Evolutionary conservation across 2,888 invertebrate genomes (phyloP).

Genomic region (Nebria brevicollis): DNA sequence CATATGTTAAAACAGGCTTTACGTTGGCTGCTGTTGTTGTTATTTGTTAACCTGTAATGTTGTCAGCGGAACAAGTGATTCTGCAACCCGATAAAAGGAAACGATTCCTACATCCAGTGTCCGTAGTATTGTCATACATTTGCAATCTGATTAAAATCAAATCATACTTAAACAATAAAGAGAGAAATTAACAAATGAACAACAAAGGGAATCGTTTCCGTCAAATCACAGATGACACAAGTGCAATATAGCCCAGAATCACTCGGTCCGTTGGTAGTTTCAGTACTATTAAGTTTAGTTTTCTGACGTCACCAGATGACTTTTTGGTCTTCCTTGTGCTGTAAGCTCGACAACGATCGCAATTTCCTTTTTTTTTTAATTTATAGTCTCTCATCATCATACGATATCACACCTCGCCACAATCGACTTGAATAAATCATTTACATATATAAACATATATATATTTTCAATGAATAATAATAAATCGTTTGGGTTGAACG

Average conservation of each 20-base stretch:
- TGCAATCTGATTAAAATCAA: too few species aligned
- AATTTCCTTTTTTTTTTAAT: conserved; percentile 35
- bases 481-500: neutral
- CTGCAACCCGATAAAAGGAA: conserved; percentile 1
- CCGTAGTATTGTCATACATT: conserved; percentile 3
- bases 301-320: conserved; percentile 62
- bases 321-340: conserved; percentile 62
- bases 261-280: neutral
- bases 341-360: conserved; percentile 61
- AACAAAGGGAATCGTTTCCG: conserved; percentile 17
- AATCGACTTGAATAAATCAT: conserved; percentile 9
- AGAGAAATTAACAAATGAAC: neutral
- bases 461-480: conserved; percentile 7
- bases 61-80: conserved; percentile 17
- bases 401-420: conserved; percentile 10
- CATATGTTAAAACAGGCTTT: conserved; percentile 61
- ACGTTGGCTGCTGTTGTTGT: conserved; percentile 64
- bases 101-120: conserved; percentile 35
- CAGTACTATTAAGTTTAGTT: conserved; percentile 59
- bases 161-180: too few species aligned
- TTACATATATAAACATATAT: neutral
- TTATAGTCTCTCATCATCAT: neutral
- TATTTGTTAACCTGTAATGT: conserved; percentile 58
- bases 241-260: conserved; percentile 36
- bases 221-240: neutral